Percentiles rank a stretch among this genome's conserved stretches.
phyloP scores from a whole-genome alignment of 2,888 invertebrate species.

The Callosobruchus maculatus region DNA sequence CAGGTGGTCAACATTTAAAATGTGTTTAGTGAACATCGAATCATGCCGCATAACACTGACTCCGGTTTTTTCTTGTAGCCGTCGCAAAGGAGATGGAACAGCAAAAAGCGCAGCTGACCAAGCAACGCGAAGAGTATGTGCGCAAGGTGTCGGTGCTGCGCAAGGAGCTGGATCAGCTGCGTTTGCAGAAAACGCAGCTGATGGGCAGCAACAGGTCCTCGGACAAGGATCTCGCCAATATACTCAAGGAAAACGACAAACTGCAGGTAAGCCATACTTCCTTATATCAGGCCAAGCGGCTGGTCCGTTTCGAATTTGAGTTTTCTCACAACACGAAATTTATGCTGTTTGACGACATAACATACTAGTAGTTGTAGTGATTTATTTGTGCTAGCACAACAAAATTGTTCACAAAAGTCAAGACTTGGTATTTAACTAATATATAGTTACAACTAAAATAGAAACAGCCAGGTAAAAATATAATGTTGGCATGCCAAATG shows the following conservation, averaged over 20 bases:
- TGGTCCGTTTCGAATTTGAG: too few species aligned
- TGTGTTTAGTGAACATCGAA: conserved; percentile 8
- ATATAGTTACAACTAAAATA: too few species aligned
- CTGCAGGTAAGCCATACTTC: conserved; percentile 63
- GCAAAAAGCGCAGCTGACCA: conserved; percentile 74
- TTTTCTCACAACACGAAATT: too few species aligned
- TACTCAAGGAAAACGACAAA: conserved; percentile 79
- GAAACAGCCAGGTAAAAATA: too few species aligned
- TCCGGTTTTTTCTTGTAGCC: conserved; percentile 49
- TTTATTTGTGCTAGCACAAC: too few species aligned
- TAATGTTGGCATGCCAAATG: too few species aligned
- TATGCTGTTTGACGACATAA: too few species aligned
- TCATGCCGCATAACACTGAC: conserved; percentile 6
- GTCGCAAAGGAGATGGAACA: conserved; percentile 79
- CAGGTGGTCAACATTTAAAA: neutral
- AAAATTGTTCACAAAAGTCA: too few species aligned
- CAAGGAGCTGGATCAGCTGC: conserved; percentile 73
- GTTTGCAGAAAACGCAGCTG: conserved; percentile 75
- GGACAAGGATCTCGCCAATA: conserved; percentile 65
- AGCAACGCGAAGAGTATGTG: conserved; percentile 79
- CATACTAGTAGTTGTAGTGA: too few species aligned
- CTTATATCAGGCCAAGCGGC: too few species aligned
- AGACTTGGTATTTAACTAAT: too few species aligned
- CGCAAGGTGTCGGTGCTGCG: conserved; percentile 70
- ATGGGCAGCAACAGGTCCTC: conserved; percentile 67